Evolutionary conservation across 2,888 invertebrate genomes (phyloP), one percentile per base, ranked within the genome.

Genomic region (Trichogramma evanescens): DNA sequence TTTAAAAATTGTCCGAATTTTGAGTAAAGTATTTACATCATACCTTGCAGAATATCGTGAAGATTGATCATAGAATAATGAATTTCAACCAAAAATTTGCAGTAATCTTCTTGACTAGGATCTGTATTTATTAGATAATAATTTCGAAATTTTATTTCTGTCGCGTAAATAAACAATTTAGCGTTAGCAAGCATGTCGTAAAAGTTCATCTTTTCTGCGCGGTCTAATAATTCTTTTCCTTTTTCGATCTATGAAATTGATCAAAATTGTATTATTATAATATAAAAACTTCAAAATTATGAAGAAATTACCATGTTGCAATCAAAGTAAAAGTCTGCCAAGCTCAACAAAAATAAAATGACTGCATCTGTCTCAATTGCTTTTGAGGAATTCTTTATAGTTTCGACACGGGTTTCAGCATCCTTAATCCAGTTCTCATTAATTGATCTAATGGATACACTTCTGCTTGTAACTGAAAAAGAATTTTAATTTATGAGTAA

Each of bases 291-390:
- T 10, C 5, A 52, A 42, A 9, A n/a, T 52, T 54, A 26, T 58
- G n/a, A 26, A 53, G 5, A 50, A 49, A 51, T 42, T 62, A 73
- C 74, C 69, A 69, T 68, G 26, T 69, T 68, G 55, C 66, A 68
- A 57, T 74, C 71, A 26, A 73, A 74, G 50, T 75, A 74, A 60
- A 70, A 71, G 56, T 76, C 73, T 38, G 75, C 69, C 50, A 78
- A 66, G 61, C 70, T 71, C 48, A 74, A 66, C 66, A 69, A 73
- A 64, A 74, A 77, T 43, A 69, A 59, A n/a, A 66, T 67, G 38
- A 74, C 65, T 5, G 63, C 60, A 7, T 61, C 59, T 4, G 63
- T 64, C 40, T 64, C 64, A 41, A 63, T 53, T 7, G 49, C 39
- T 9, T 72, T 66, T 5, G 50, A 51, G 0, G 69, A 69, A 42